Evolutionary conservation across 2,797 vertebrate species (phyloP), one percentile per base, ranked within the genome.

Genomic region (Triplophysa bombifrons): DNA sequence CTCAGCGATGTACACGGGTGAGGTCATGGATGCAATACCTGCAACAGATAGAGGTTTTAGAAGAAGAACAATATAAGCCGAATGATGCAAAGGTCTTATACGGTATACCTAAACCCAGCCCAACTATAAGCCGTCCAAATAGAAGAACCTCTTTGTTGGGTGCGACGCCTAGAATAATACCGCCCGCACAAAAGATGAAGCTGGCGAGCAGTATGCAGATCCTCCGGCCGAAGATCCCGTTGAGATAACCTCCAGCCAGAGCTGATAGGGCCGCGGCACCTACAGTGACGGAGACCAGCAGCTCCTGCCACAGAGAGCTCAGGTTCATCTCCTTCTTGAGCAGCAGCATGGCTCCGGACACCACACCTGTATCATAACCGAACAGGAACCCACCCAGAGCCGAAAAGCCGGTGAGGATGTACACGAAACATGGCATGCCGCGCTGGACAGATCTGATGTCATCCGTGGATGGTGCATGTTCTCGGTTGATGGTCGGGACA

Each of bases 331-430:
- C 94, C 88, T 86, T 91, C 91, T 97, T 97, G 69, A 99, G 94
- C 80, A 97, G 93, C 84, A 99, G 94, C 94, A 99, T 96, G 0
- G 96, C 97, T 30, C 98, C 98, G 0, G 97, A 97, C 60, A 99
- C 96, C 84, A 99, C 98, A 10, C 98, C 97, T 1, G 97, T 98
- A 92, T 99, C 98, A 44, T 99, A 99, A 76, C 98, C 97, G 81
- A 98, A 98, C 38, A 99, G 93, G 81, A 99, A 96, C 58, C 98
- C 98, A 9, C 98, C 97, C 81, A 99, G 90, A 51, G 97, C 98
- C 0, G 97, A 96, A 92, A 98, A 97, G 27, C 91, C 91, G 0
- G 95, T 93, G 89, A 95, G 84, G 83, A 95, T 80, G 65, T 96
- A 97, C 41, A 98, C 85, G 81, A 98, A 96, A 34, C 41, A 55